These are phyloP conservation scores for Epinephelus fuscoguttatus DNA, from an alignment of 2,113 vertebrate species.

Conservation along the genomic window DNA sequence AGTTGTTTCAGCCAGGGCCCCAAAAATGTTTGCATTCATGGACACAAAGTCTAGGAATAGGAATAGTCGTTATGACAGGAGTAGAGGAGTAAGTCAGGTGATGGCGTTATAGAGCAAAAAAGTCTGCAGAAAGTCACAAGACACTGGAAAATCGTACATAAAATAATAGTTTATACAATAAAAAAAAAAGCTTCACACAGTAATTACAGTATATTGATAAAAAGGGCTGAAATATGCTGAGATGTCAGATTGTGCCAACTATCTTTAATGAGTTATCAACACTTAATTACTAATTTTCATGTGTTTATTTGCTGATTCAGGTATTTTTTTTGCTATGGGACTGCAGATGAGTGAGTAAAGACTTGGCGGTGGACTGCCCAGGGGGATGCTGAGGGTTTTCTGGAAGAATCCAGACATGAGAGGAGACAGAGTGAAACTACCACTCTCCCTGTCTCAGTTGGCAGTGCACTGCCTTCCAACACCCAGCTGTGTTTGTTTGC, in stretches of 20 bases:
- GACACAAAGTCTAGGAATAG: no score
- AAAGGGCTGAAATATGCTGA: constrained; percentile 6
- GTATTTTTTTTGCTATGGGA: not conserved
- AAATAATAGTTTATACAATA: no score
- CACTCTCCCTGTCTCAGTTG: constrained; percentile 64
- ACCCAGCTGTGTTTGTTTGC: constrained; percentile 86
- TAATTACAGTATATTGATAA: not conserved
- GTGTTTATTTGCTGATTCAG: not conserved
- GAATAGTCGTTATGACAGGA: no score
- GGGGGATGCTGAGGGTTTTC: constrained; percentile 50
- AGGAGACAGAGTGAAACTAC: constrained; percentile 57
- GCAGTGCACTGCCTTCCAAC: constrained; percentile 70
- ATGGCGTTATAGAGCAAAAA: no score
- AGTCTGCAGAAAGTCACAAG: no score
- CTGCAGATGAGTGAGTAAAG: constrained; percentile 41
- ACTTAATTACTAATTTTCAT: not conserved
- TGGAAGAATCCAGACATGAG: constrained; percentile 53
- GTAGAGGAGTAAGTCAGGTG: no score
- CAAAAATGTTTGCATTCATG: no score
- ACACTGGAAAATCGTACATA: no score
- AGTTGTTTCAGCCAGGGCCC: no score
- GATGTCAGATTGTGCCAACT: not conserved
- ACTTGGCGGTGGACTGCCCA: constrained; percentile 26
- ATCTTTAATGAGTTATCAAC: not conserved
- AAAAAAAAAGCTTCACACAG: not conserved